Evolutionary conservation across 2,888 invertebrate species (phyloP).

Genomic region (Volucella zonaria): DNA sequence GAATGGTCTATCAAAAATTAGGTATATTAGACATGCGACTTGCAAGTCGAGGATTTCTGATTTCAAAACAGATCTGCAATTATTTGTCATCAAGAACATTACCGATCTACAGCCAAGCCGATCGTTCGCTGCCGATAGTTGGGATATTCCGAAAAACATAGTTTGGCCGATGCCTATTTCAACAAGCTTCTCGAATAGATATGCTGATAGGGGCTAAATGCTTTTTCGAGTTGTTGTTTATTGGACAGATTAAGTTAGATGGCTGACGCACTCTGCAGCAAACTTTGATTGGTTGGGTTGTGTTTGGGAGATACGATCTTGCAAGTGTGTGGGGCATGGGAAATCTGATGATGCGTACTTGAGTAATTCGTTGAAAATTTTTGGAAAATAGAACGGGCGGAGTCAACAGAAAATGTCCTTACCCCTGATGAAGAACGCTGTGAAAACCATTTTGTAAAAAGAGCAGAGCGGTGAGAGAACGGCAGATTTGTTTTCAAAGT

Average conservation of each 20-base stretch:
- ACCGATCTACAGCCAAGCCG: no score
- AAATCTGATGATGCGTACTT: no score
- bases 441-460: no score
- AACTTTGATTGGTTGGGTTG: not conserved
- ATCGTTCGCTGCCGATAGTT: not conserved
- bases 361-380: no score
- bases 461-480: no score
- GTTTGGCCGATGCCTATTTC: no score
- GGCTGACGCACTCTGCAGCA: not conserved
- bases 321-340: not conserved
- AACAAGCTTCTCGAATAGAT: not conserved
- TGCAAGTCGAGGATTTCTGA: no score
- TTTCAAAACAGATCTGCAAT: no score
- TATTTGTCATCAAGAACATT: no score
- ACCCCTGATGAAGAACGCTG: not conserved
- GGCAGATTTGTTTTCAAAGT: not conserved
- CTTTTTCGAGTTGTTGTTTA: not conserved
- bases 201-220: not conserved
- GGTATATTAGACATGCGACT: no score
- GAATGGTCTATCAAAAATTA: no score
- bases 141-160: constrained; percentile 18
- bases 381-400: not conserved
- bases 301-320: not conserved
- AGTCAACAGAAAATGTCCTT: not conserved
- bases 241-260: constrained; percentile 19